A percentile compares a stretch with the other conserved stretches of the same genome.
Evolutionary conservation across 2,797 vertebrate species (phyloP).

Genomic region (Momotus momota): DNA sequence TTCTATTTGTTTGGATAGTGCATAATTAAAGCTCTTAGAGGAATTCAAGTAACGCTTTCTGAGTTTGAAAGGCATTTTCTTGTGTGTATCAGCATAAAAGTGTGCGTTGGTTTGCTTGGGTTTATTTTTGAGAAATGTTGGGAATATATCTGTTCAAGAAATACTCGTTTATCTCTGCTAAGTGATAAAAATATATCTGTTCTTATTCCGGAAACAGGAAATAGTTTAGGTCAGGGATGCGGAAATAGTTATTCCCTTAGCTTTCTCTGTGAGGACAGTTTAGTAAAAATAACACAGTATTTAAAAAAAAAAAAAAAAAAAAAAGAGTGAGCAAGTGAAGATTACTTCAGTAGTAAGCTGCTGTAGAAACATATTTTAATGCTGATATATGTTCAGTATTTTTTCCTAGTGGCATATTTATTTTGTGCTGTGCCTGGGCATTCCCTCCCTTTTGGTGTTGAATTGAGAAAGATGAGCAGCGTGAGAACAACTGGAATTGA

Average conservation of each 20-base stretch:
- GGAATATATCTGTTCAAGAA: background rate
- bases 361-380: background rate
- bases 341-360: background rate
- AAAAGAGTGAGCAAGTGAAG: accelerated
- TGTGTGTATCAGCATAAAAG: background rate
- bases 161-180: background rate
- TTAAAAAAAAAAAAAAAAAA: background rate
- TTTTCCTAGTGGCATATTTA: background rate
- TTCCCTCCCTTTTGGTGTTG: background rate
- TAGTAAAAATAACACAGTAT: background rate
- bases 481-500: background rate
- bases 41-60: background rate
- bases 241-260: background rate
- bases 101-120: background rate
- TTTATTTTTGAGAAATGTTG: background rate
- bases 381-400: background rate
- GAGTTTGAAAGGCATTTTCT: background rate
- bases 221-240: background rate
- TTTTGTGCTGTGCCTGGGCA: background rate
- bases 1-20: background rate
- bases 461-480: background rate
- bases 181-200: background rate
- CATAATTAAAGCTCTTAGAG: background rate
- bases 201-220: background rate
- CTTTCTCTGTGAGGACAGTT: background rate